These are phyloP conservation scores for Pluvianellus socialis DNA, from an alignment of 2,113 vertebrate genomes.

Conservation along the genomic window DNA sequence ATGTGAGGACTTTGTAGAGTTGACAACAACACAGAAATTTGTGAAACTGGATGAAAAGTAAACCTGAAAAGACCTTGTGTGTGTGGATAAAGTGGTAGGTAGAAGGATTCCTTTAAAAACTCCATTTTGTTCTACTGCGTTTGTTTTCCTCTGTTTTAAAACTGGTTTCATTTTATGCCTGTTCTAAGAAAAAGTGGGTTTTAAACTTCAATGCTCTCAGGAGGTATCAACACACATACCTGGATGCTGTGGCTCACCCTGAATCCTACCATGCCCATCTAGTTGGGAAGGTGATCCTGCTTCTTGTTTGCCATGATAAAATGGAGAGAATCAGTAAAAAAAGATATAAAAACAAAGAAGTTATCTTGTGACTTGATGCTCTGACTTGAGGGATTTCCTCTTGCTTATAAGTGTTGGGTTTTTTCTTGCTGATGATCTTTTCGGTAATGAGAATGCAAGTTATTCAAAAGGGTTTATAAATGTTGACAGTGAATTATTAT, in stretches of 20 bases:
- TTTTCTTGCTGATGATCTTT: not conserved
- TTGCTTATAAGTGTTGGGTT: not conserved
- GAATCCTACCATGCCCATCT: accelerated
- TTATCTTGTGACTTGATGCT: not conserved
- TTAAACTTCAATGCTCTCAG: not conserved
- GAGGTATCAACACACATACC: not conserved
- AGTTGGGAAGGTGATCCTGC: not conserved
- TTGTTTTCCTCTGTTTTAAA: not conserved
- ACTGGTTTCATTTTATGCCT: not conserved
- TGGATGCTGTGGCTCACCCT: not conserved
- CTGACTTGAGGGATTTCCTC: not conserved
- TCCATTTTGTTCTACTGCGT: not conserved
- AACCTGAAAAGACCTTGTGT: not conserved
- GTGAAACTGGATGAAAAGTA: not conserved
- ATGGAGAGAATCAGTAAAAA: not conserved
- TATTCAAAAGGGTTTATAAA: slow-evolving; percentile 6
- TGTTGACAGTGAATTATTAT: slow-evolving; percentile 43
- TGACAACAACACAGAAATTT: not conserved
- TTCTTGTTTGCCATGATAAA: not conserved
- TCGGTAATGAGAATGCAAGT: slow-evolving; percentile 20
- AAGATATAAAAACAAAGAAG: not conserved
- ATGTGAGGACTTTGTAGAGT: accelerated
- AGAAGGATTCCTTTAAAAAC: not conserved
- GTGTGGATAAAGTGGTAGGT: not conserved
- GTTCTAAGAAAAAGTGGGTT: not conserved